phyloP scores from a whole-genome alignment of 2,797 vertebrate genomes.

The Rhabdomys pumilio region DNA sequence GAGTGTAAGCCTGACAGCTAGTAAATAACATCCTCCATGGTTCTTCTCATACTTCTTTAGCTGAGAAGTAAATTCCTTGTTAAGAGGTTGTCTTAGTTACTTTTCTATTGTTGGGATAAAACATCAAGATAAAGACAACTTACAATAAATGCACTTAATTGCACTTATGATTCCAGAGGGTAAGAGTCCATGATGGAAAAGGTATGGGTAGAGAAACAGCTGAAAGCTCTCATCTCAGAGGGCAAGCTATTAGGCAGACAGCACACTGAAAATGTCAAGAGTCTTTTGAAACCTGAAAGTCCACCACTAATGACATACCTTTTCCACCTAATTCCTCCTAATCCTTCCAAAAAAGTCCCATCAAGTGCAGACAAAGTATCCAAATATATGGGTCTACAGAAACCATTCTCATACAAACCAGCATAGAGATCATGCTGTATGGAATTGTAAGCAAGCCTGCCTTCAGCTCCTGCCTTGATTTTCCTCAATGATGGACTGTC shows the following conservation, averaged over 20 bases:
- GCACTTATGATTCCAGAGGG: neutral
- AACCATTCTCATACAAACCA: neutral
- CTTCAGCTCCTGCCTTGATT: neutral
- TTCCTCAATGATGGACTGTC: too few species aligned
- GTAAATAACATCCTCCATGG: neutral
- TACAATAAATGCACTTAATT: neutral
- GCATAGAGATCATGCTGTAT: neutral
- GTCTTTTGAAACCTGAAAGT: neutral
- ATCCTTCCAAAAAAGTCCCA: neutral
- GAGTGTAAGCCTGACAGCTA: neutral
- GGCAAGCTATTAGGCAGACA: neutral
- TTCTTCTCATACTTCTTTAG: neutral
- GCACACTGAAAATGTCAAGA: neutral
- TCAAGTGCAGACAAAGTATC: too few species aligned
- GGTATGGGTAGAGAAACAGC: neutral
- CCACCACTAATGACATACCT: neutral
- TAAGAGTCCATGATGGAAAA: neutral
- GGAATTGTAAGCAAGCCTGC: neutral
- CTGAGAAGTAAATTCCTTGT: neutral
- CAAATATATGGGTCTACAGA: neutral
- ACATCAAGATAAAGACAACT: neutral
- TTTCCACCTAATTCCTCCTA: neutral
- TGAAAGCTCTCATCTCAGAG: neutral
- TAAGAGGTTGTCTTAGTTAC: neutral
- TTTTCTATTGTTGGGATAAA: neutral